Percentiles rank a stretch among this genome's conserved stretches.
Conservation (phyloP, 2,888 invertebrate species). For the Limulus polyphemus region DNA sequence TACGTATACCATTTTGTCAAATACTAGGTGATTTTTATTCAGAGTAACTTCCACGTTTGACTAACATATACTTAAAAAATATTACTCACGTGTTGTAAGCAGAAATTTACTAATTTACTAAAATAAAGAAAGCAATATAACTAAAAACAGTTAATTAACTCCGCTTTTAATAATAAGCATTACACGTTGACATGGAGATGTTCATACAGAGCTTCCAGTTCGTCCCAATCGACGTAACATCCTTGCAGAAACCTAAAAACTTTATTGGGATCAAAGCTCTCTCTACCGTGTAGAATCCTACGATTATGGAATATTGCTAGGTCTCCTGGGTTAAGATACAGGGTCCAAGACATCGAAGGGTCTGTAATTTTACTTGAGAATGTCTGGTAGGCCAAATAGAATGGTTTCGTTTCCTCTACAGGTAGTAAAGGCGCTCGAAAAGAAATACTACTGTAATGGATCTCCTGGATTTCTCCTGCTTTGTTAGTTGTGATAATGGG, state of each 20-base stretch:
- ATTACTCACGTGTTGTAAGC: too few species aligned
- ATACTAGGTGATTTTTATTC: too few species aligned
- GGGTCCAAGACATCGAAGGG: slow-evolving; percentile 9
- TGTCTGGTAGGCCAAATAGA: slow-evolving; percentile 32
- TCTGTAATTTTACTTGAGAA: slow-evolving; percentile 5
- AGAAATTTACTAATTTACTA: too few species aligned
- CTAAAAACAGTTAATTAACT: too few species aligned
- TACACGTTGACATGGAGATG: neutral
- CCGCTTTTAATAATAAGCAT: neutral
- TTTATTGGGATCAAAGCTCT: slow-evolving; percentile 29
- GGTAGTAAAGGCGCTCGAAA: slow-evolving; percentile 33
- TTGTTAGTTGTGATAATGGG: slow-evolving; percentile 31
- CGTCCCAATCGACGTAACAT: slow-evolving; percentile 35
- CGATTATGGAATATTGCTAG: slow-evolving; percentile 34
- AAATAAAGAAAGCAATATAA: too few species aligned
- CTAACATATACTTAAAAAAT: too few species aligned
- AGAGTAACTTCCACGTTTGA: too few species aligned
- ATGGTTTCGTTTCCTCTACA: slow-evolving; percentile 25
- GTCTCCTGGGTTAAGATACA: slow-evolving; percentile 33
- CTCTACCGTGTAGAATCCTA: slow-evolving; percentile 33
- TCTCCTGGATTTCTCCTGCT: slow-evolving; percentile 31
- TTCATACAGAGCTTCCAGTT: slow-evolving; percentile 31
- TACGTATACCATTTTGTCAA: too few species aligned
- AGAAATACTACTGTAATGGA: slow-evolving; percentile 34
- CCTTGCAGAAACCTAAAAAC: slow-evolving; percentile 31